phyloP scores from a whole-genome alignment of 2,797 vertebrate species.

The Ctenochaetus hawaiiensis region DNA sequence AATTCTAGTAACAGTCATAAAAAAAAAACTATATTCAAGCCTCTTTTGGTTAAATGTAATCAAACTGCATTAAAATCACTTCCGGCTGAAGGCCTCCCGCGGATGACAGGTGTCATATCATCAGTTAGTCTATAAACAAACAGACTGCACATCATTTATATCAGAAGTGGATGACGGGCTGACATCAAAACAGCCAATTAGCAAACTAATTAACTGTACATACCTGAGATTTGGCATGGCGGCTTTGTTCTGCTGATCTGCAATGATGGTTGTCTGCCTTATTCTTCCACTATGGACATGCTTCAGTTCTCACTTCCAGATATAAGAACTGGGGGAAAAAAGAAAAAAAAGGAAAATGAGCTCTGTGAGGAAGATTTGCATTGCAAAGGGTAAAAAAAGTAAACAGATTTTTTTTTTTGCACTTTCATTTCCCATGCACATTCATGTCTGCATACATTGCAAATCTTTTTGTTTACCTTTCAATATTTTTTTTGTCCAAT shows the following conservation, averaged over 20 bases:
- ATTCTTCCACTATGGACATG: slow-evolving; percentile 38
- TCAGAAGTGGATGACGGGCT: slow-evolving; percentile 27
- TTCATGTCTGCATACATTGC: background rate
- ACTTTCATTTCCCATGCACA: background rate
- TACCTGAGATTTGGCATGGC: slow-evolving; percentile 59
- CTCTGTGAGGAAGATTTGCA: slow-evolving; percentile 13
- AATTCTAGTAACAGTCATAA: background rate
- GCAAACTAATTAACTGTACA: slow-evolving; percentile 67
- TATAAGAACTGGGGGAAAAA: background rate
- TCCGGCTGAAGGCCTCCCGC: slow-evolving; percentile 14
- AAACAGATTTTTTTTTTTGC: background rate
- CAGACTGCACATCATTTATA: slow-evolving; percentile 30
- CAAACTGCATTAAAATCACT: background rate
- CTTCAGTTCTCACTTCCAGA: slow-evolving; percentile 54
- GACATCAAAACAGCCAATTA: slow-evolving; percentile 63
- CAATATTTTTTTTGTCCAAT: background rate
- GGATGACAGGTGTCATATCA: slow-evolving; percentile 37
- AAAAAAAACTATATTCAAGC: slow-evolving; percentile 10
- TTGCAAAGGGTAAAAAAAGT: slow-evolving; percentile 1
- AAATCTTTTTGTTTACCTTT: background rate
- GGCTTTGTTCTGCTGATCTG: slow-evolving; percentile 46
- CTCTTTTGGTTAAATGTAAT: slow-evolving; percentile 1
- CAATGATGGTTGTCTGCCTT: slow-evolving; percentile 25
- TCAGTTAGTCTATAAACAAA: slow-evolving; percentile 31
- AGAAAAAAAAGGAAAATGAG: background rate